Evolutionary conservation across 2,888 invertebrate species (phyloP).

Genomic region (Oscheius sp.): DNA sequence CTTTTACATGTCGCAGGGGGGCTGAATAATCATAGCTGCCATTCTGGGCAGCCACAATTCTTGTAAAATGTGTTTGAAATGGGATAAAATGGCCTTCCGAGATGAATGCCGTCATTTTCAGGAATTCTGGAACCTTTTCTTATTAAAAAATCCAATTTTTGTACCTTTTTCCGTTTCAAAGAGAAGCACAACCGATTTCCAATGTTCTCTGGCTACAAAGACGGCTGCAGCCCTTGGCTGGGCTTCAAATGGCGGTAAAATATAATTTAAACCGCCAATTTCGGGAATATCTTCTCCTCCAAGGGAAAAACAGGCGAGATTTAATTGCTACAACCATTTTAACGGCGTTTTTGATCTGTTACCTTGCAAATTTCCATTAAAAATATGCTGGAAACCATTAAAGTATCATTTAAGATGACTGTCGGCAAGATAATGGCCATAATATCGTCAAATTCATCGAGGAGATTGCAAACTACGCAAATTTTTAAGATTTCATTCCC

Average conservation of each 20-base stretch:
- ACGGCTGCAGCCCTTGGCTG: constrained; percentile 44
- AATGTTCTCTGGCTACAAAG: constrained; percentile 44
- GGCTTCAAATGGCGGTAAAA: constrained; percentile 39
- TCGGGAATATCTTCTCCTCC: constrained; percentile 18
- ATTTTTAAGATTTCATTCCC: too few relatives aligned
- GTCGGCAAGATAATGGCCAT: constrained; percentile 16
- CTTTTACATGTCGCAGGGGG: constrained; percentile 20
- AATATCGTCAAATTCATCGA: background rate
- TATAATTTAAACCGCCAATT: background rate
- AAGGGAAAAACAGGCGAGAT: constrained; percentile 7
- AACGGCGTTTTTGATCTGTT: background rate
- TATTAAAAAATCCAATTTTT: background rate
- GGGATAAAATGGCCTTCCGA: constrained; percentile 23
- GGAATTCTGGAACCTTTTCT: too few relatives aligned
- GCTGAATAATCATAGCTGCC: constrained; percentile 8
- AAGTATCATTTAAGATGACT: constrained; percentile 9
- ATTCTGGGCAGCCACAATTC: background rate
- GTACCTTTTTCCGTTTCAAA: constrained; percentile 37
- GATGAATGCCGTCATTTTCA: constrained; percentile 23
- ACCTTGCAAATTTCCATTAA: constrained; percentile 19
- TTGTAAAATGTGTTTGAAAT: constrained; percentile 16
- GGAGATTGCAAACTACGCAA: background rate
- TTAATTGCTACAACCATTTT: background rate
- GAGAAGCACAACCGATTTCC: constrained; percentile 47
- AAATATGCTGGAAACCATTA: constrained; percentile 8